Conservation (phyloP, 2,888 invertebrate genomes). For the Cotesia congregata region DNA sequence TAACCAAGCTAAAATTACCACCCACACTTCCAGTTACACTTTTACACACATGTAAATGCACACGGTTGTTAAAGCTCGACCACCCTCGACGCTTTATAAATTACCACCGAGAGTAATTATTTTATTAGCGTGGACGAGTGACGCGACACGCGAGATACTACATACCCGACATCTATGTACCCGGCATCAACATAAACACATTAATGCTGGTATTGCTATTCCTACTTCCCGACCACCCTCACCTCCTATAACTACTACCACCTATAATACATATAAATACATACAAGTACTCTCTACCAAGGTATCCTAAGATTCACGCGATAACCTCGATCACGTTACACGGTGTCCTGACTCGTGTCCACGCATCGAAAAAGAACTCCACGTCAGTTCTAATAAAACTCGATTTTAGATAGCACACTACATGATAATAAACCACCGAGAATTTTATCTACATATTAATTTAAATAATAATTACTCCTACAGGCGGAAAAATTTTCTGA, state of each 20-base stretch:
- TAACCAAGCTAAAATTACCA: conserved; percentile 44
- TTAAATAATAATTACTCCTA: too few relatives aligned
- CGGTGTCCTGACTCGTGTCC: conserved; percentile 38
- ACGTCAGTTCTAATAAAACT: conserved; percentile 26
- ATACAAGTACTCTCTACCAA: neutral
- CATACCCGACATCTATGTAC: conserved; percentile 12
- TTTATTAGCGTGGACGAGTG: conserved; percentile 53
- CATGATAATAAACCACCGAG: neutral
- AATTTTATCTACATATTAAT: too few relatives aligned
- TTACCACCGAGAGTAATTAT: conserved; percentile 52
- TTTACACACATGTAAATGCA: conserved; percentile 3
- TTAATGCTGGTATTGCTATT: conserved; percentile 6
- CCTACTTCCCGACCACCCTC: neutral
- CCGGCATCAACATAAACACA: neutral
- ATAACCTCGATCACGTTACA: conserved; percentile 49
- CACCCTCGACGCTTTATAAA: conserved; percentile 46
- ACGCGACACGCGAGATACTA: conserved; percentile 48
- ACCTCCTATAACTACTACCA: neutral
- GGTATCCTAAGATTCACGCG: conserved; percentile 34
- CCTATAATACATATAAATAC: conserved; percentile 1
- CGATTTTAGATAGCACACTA: neutral
- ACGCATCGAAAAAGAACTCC: conserved; percentile 26
- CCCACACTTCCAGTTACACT: neutral
- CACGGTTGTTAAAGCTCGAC: conserved; percentile 28
- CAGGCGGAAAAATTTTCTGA: too few relatives aligned